A percentile compares a stretch with the other conserved stretches of the same genome.
These are phyloP conservation scores for Notarius quadriscutis DNA, from an alignment of 2,113 vertebrate genomes.

Conservation along the genomic window DNA sequence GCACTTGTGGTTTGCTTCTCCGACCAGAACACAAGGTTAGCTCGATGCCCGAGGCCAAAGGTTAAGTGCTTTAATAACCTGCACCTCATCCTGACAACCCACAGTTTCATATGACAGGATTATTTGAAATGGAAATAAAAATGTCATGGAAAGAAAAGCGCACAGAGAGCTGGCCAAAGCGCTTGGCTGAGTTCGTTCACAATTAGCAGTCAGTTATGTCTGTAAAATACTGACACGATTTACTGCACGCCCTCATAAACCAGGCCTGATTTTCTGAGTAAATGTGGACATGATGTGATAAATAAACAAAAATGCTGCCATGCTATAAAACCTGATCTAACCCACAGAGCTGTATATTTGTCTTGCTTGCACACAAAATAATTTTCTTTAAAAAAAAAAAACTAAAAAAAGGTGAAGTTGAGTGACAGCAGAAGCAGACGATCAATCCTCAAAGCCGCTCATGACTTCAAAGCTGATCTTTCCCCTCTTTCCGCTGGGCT, in stretches of 20 bases:
- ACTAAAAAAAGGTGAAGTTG: slow-evolving; percentile 51
- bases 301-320: neutral
- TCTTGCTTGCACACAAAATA: neutral
- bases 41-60: slow-evolving; percentile 61
- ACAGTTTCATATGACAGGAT: neutral
- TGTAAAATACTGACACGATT: neutral
- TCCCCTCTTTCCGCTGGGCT: slow-evolving; percentile 61
- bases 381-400: neutral
- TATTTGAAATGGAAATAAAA: slow-evolving; percentile 29
- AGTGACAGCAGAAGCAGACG: slow-evolving; percentile 73
- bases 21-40: neutral
- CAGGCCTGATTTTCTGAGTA: neutral
- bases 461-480: slow-evolving; percentile 72
- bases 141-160: slow-evolving; percentile 15
- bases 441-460: slow-evolving; percentile 73
- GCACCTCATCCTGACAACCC: neutral
- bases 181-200: neutral
- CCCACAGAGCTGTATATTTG: neutral
- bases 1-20: neutral
- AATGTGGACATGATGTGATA: neutral
- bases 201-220: neutral
- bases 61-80: slow-evolving; percentile 45
- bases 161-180: neutral
- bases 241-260: neutral
- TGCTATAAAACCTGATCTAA: neutral